Percentiles rank a stretch among this genome's conserved stretches.
These are phyloP conservation scores for Gastracanthus pulcherrimus DNA, from an alignment of 2,888 invertebrate genomes.

Conservation along the genomic window DNA sequence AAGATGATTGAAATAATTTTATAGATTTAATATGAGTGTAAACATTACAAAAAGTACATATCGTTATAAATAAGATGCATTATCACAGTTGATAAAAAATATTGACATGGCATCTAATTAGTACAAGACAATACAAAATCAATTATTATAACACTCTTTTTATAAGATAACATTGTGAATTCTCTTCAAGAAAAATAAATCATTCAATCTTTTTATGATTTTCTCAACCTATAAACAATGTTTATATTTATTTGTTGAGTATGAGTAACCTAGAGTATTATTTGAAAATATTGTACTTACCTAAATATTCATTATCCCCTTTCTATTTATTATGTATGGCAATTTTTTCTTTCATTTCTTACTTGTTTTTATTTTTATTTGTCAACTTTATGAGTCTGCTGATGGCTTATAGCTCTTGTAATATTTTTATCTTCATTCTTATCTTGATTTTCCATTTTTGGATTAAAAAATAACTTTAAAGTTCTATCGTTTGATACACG, in stretches of 20 bases:
- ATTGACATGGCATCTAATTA: conserved; percentile 10
- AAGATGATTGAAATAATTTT: too few species aligned
- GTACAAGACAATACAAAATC: conserved; percentile 41
- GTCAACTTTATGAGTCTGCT: background rate
- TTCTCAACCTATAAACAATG: conserved; percentile 16
- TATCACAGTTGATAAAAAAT: too few species aligned
- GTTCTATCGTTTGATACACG: background rate
- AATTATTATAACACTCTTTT: conserved; percentile 22
- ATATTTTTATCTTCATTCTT: background rate
- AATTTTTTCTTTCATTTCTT: background rate
- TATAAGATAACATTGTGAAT: conserved; percentile 18
- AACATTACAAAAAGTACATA: conserved; percentile 32
- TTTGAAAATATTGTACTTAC: too few species aligned
- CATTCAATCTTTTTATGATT: background rate
- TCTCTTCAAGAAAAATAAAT: conserved; percentile 23
- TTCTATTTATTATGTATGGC: too few species aligned
- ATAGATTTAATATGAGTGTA: background rate
- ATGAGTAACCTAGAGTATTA: background rate
- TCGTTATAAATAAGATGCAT: conserved; percentile 27
- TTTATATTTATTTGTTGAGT: background rate
- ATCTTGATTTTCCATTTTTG: background rate
- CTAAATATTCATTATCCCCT: background rate
- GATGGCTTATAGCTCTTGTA: background rate
- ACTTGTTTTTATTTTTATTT: background rate
- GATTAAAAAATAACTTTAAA: background rate